Conservation (phyloP, 1,140 invertebrate species). For the Drosophila nigrodunni region DNA sequence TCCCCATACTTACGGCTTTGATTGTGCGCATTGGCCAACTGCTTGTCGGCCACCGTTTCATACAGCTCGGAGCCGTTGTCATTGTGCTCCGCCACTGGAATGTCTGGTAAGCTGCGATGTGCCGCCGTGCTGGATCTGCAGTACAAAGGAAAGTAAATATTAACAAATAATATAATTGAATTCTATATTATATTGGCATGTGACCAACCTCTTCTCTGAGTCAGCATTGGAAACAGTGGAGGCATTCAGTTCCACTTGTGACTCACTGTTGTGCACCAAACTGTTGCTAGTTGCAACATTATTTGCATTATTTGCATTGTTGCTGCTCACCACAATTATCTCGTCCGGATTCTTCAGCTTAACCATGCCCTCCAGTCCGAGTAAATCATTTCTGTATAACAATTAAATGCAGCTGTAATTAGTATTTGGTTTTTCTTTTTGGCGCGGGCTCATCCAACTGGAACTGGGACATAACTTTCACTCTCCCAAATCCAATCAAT, state of each 20-base stretch:
- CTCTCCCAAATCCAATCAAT: background rate
- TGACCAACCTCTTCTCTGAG: conserved; percentile 73
- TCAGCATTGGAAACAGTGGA: conserved; percentile 80
- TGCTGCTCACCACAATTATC: conserved; percentile 84
- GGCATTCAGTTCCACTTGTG: conserved; percentile 75
- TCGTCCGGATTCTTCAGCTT: conserved; percentile 86
- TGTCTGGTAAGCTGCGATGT: conserved; percentile 88
- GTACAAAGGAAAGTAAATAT: background rate
- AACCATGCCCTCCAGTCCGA: conserved; percentile 86
- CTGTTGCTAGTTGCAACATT: conserved; percentile 16
- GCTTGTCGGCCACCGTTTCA: conserved; percentile 88
- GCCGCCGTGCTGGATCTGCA: conserved; percentile 84
- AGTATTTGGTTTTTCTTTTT: conserved; percentile 33
- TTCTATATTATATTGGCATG: background rate
- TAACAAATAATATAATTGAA: conserved; percentile 24
- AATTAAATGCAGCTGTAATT: conserved; percentile 30
- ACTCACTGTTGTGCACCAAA: conserved; percentile 70
- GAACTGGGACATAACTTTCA: conserved; percentile 47
- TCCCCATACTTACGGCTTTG: conserved; percentile 71
- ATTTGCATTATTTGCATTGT: conserved; percentile 24
- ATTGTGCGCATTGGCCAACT: conserved; percentile 61
- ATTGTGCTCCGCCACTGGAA: conserved; percentile 86
- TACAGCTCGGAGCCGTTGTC: conserved; percentile 88
- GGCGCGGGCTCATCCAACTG: conserved; percentile 63
- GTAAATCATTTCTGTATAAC: conserved; percentile 85